phyloP scores from a whole-genome alignment of 2,113 vertebrate species.

The Eulemur rufifrons region DNA sequence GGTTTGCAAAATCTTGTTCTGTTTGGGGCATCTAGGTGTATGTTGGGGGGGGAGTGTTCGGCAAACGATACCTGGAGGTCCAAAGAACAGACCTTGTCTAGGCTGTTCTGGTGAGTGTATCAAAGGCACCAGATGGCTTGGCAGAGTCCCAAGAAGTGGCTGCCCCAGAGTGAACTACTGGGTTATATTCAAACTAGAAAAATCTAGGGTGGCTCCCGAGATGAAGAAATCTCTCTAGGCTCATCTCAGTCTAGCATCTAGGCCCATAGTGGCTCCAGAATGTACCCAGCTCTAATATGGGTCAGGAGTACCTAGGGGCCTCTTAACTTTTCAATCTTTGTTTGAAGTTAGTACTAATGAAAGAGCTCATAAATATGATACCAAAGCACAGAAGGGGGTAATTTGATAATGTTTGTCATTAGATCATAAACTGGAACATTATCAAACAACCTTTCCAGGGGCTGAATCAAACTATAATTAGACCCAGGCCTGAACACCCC shows the following conservation, averaged over 20 bases:
- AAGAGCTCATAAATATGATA: not conserved
- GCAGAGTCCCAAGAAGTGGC: not conserved
- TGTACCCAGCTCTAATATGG: not conserved
- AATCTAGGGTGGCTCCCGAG: not conserved
- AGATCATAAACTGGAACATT: not conserved
- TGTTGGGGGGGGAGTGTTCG: no score
- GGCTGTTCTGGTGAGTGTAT: not conserved
- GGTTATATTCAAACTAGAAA: not conserved
- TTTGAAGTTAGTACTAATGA: not conserved
- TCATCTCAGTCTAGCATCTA: not conserved
- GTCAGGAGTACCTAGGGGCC: not conserved
- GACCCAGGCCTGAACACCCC: not conserved
- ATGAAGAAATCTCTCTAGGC: not conserved
- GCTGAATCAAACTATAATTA: conserved; percentile 27
- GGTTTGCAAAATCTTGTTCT: not conserved
- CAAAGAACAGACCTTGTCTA: not conserved
- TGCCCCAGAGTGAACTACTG: not conserved
- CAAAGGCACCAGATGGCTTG: not conserved
- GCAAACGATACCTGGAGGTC: not conserved
- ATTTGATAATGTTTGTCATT: not conserved
- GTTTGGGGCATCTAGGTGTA: not conserved
- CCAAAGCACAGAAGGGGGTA: not conserved
- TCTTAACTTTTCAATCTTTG: not conserved
- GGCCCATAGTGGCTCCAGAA: not conserved
- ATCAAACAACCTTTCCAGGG: not conserved